Conservation (phyloP, 2,797 vertebrate genomes). For the Rhyacichthys aspro region DNA sequence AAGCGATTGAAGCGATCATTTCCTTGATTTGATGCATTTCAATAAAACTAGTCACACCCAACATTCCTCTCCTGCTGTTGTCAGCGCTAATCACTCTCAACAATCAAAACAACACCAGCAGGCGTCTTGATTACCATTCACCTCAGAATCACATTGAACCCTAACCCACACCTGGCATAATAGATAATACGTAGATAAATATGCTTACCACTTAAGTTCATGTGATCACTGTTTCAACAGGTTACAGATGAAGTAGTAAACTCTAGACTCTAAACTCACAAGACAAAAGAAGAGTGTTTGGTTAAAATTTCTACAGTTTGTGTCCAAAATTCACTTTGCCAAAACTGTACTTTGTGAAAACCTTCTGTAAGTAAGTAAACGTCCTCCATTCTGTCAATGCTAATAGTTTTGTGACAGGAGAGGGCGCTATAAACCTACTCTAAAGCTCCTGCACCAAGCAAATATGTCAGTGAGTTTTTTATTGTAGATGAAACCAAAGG, state of each 20-base stretch:
- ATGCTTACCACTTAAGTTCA: background rate
- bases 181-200: background rate
- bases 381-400: too few species aligned
- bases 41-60: conserved; percentile 43
- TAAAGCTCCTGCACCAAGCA: conserved; percentile 7
- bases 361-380: too few species aligned
- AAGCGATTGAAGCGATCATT: conserved; percentile 8
- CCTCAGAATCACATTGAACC: background rate
- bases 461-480: conserved; percentile 16
- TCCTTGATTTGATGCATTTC: conserved; percentile 4
- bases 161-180: background rate
- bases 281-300: too few species aligned
- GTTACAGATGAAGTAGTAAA: background rate
- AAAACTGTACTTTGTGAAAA: too few species aligned
- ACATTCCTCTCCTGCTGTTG: conserved; percentile 43
- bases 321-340: too few species aligned
- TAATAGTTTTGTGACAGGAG: conserved; percentile 54
- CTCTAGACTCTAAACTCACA: too few species aligned
- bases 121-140: conserved; percentile 54
- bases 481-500: conserved; percentile 20
- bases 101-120: conserved; percentile 29
- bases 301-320: too few species aligned
- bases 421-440: conserved; percentile 55
- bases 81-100: conserved; percentile 42
- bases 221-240: background rate